phyloP scores from a whole-genome alignment of 2,113 vertebrate species.

The Abramis brama region DNA sequence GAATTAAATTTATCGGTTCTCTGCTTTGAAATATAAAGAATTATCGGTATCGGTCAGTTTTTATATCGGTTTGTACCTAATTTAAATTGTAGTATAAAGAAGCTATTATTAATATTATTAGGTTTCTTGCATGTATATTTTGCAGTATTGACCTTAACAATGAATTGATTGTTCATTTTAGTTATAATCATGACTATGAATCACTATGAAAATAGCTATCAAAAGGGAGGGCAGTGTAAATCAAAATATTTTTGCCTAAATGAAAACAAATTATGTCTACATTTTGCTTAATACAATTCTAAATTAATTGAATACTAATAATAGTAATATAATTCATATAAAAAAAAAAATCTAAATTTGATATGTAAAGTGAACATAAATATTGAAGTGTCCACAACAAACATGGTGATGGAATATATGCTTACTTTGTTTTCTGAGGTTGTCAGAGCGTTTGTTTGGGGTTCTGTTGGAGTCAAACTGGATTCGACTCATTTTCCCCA shows the following conservation, averaged over 20 bases:
- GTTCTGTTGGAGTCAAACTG: slow-evolving; percentile 52
- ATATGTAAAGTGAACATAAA: not conserved
- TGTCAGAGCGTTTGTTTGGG: not conserved
- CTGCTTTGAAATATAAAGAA: too few species aligned
- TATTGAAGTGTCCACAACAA: not conserved
- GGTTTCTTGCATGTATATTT: not conserved
- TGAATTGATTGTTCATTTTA: not conserved
- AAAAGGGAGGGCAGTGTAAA: not conserved
- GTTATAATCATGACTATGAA: not conserved
- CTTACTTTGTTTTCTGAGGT: not conserved
- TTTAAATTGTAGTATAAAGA: not conserved
- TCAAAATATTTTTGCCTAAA: not conserved
- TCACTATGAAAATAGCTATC: not conserved
- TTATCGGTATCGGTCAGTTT: too few species aligned
- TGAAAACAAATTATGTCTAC: not conserved
- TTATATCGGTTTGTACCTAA: too few species aligned
- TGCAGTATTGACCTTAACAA: not conserved
- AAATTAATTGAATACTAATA: not conserved
- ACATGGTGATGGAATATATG: slow-evolving; percentile 3
- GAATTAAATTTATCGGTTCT: too few species aligned
- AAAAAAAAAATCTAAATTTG: too few species aligned
- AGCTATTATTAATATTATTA: not conserved
- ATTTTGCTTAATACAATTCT: too few species aligned
- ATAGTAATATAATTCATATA: not conserved
- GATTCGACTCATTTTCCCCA: slow-evolving; percentile 64